phyloP scores from a whole-genome alignment of 1,140 invertebrate genomes.

The Scylla paramamosain region DNA sequence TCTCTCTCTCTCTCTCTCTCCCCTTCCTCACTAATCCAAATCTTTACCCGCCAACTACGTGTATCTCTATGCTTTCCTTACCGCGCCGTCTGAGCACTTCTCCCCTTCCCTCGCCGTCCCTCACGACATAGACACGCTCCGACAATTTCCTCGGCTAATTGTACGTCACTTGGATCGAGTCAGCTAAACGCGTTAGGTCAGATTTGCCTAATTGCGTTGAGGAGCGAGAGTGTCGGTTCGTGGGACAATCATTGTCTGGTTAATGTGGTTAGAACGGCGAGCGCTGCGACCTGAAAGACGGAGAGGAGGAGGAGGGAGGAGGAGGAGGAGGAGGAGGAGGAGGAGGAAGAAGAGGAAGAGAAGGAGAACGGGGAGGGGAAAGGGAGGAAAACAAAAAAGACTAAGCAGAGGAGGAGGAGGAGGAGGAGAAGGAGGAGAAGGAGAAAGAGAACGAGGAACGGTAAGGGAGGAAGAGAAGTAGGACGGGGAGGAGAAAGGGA shows the following conservation, averaged over 20 bases:
- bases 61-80: not conserved
- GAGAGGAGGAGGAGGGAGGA: not conserved
- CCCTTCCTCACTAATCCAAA: not conserved
- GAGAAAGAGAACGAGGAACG: not conserved
- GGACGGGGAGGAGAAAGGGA: not conserved
- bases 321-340: not conserved
- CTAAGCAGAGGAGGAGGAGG: not conserved
- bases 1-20: conserved; percentile 25
- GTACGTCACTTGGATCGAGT: conserved; percentile 44
- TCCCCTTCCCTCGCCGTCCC: conserved; percentile 2
- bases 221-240: conserved; percentile 65
- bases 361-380: not conserved
- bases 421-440: conserved; percentile 2
- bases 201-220: conserved; percentile 68
- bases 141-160: conserved; percentile 61
- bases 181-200: conserved; percentile 62
- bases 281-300: not conserved
- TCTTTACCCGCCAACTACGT: not conserved
- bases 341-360: not conserved
- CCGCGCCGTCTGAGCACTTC: too few relatives aligned
- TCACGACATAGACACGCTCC: conserved; percentile 46
- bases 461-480: not conserved
- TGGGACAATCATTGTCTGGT: conserved; percentile 59
- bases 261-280: conserved; percentile 54
- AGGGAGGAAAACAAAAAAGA: not conserved